Evolutionary conservation across 1,140 invertebrate species (phyloP), one percentile per base, ranked within the genome.

Genomic region (Yoshiicerus persimilis): DNA sequence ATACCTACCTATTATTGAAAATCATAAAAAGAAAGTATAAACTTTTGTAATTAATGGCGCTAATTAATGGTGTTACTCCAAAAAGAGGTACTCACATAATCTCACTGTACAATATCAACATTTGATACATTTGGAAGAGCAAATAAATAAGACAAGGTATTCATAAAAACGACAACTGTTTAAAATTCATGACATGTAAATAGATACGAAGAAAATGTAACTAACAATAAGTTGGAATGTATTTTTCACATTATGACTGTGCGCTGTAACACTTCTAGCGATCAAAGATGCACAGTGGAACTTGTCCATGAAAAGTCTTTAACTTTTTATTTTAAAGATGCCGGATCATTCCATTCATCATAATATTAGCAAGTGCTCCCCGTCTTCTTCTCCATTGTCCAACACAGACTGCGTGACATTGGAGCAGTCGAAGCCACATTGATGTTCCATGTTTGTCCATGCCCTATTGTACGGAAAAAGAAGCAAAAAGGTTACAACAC

Each of bases 341-440:
- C 77, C 90, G 87, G 5, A 91, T 88, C 95, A 96, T 96, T 34
- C 96, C 96, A 92, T 97, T 98, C 91, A 98, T 97, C 97, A 98
- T 98, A 89, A 99, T 98, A 92, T 99, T 98, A 39, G 97, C 97
- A 88, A 99, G 93, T 1, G 97, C 98, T 91, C 97, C 97, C 25
- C 98, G 94, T 91, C 98, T 93, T 92, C 96, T 96, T 88, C 97
- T 94, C 98, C 98, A 99, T 16, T 96, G 95, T 47, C 97, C 97
- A 75, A 98, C 95, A 64, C 97, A 96, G 92, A 97, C 96, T 13
- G 96, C 96, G 92, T 98, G 96, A 91, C 96, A 96, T 92, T 98
- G 97, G 20, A 99, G 93, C 90, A 97, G 96, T 32, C 96, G 95
- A 92, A 97, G 96, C 97, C 97, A 99, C 30, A 95, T 94, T 90